A percentile compares a stretch with the other conserved stretches of the same genome.
These are phyloP conservation scores for Scyliorhinus canicula DNA, from an alignment of 2,797 vertebrate genomes.

Conservation along the genomic window DNA sequence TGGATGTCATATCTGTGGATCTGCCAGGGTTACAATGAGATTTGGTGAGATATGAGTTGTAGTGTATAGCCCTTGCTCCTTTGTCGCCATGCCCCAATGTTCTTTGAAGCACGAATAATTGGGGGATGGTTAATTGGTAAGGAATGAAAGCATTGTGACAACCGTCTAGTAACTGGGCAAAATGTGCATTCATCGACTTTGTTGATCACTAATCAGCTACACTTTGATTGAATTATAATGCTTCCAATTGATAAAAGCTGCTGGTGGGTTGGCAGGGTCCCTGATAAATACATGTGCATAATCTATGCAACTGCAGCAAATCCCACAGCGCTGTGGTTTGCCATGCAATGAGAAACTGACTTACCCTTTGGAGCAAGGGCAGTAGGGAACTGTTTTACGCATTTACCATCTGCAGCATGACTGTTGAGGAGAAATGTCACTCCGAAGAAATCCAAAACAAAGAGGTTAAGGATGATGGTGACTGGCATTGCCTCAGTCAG, in stretches of 20 bases:
- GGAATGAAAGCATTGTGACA: neutral
- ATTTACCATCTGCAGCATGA: neutral
- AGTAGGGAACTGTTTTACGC: neutral
- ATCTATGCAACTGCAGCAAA: neutral
- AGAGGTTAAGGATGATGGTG: neutral
- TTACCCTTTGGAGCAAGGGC: neutral
- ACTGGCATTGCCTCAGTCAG: neutral
- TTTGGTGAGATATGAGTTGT: neutral
- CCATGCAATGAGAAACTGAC: neutral
- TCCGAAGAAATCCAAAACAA: neutral
- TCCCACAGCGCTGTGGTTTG: neutral
- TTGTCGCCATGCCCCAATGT: neutral
- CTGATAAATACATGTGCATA: neutral
- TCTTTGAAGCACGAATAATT: neutral
- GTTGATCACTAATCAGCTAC: neutral
- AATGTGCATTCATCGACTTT: neutral
- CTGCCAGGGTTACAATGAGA: neutral
- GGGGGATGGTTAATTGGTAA: neutral
- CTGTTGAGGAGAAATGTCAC: too few species aligned
- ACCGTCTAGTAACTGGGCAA: neutral
- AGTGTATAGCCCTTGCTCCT: neutral
- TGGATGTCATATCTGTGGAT: neutral
- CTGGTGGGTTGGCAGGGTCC: neutral
- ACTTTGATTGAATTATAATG: neutral
- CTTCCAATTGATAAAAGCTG: neutral